Evolutionary conservation across 2,888 invertebrate species (phyloP).

Genomic region (Dione juno): DNA sequence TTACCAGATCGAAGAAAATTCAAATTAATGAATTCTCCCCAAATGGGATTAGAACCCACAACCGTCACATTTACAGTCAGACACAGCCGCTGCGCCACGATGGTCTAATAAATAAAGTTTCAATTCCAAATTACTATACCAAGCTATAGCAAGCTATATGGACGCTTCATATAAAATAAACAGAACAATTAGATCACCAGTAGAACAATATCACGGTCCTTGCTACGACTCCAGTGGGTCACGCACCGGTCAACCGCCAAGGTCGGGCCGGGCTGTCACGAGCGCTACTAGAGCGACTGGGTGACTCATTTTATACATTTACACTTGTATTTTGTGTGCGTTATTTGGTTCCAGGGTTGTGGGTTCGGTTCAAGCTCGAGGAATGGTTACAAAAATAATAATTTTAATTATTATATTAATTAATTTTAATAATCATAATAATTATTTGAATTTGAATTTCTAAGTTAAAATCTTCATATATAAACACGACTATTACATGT

Average conservation of each 20-base stretch:
- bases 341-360: not conserved
- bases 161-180: not conserved
- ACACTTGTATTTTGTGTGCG: not conserved
- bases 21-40: no score
- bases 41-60: not conserved
- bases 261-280: conserved; percentile 48
- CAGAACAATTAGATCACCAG: conserved; percentile 21
- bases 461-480: no score
- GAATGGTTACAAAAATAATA: no score
- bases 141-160: not conserved
- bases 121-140: not conserved
- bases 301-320: conserved; percentile 43
- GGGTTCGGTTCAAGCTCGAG: not conserved
- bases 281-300: conserved; percentile 44
- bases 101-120: not conserved
- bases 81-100: no score
- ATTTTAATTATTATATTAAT: no score
- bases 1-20: no score
- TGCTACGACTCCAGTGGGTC: conserved; percentile 26
- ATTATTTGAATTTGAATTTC: not conserved
- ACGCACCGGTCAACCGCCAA: conserved; percentile 40
- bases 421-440: no score
- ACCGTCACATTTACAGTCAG: not conserved
- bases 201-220: conserved; percentile 16
- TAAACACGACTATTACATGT: no score